These are phyloP conservation scores for Lithophane leautieri DNA, from an alignment of 2,888 invertebrate genomes.

Conservation along the genomic window DNA sequence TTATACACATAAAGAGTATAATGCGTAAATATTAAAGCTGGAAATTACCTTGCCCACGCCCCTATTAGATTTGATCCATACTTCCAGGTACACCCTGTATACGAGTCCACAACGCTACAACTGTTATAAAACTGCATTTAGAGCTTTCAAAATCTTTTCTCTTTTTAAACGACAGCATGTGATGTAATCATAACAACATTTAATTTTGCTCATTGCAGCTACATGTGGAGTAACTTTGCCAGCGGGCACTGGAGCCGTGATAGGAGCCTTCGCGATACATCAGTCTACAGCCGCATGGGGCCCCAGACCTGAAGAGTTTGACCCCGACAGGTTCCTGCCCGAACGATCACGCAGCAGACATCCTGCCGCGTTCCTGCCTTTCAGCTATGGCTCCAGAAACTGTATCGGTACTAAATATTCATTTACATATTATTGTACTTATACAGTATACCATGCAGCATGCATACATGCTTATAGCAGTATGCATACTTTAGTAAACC, in stretches of 20 bases:
- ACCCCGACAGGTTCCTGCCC: conserved; percentile 91
- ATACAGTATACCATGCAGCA: too few relatives aligned
- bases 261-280: conserved; percentile 87
- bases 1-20: too few relatives aligned
- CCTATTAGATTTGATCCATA: too few relatives aligned
- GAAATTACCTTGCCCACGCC: too few relatives aligned
- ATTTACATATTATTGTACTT: background rate
- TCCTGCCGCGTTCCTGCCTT: conserved; percentile 87
- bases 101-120: background rate
- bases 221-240: conserved; percentile 82
- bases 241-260: conserved; percentile 83
- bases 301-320: conserved; percentile 89
- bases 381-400: conserved; percentile 87
- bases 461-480: too few relatives aligned
- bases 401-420: conserved; percentile 80
- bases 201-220: conserved; percentile 76
- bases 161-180: background rate
- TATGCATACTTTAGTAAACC: background rate
- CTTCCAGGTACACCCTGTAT: too few relatives aligned
- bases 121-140: background rate
- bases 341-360: conserved; percentile 84
- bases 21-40: too few relatives aligned
- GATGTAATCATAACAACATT: background rate
- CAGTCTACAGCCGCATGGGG: conserved; percentile 88
- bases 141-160: background rate